phyloP scores from a whole-genome alignment of 2,113 vertebrate species.

The Hemicordylus capensis region DNA sequence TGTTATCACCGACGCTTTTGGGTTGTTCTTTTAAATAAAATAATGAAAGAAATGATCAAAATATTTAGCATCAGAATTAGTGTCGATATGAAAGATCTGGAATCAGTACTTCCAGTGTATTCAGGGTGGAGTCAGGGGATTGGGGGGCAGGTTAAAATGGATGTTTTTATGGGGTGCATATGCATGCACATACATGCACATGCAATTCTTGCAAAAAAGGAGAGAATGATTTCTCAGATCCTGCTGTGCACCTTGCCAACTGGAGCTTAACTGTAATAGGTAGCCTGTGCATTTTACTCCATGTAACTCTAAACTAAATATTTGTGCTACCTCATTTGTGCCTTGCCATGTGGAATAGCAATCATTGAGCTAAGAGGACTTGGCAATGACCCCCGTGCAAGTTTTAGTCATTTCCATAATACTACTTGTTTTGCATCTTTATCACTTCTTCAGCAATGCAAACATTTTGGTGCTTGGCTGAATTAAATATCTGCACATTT shows the following conservation, averaged over 20 bases:
- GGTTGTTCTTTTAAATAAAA: too few species aligned
- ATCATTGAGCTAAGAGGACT: background rate
- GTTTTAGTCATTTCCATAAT: background rate
- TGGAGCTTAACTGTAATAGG: background rate
- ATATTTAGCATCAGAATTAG: too few species aligned
- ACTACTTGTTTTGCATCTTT: constrained; percentile 15
- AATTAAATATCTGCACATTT: background rate
- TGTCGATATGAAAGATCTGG: too few species aligned
- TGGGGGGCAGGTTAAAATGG: too few species aligned
- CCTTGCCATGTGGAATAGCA: background rate
- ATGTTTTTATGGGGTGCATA: too few species aligned
- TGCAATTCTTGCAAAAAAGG: background rate
- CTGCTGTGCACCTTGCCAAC: background rate
- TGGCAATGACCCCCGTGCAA: background rate
- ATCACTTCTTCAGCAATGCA: constrained; percentile 2
- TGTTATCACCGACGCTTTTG: too few species aligned
- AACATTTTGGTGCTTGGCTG: background rate
- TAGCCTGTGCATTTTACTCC: background rate
- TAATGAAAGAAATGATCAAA: too few species aligned
- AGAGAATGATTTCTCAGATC: background rate
- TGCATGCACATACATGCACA: too few species aligned
- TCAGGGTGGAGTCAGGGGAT: too few species aligned
- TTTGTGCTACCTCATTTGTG: constrained; percentile 20
- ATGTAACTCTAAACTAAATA: constrained; percentile 18
- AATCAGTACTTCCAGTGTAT: too few species aligned